Percentiles rank a stretch among this genome's conserved stretches.
These are phyloP conservation scores for Pherbina coryleti DNA, from an alignment of 2,888 invertebrate species.

Conservation along the genomic window DNA sequence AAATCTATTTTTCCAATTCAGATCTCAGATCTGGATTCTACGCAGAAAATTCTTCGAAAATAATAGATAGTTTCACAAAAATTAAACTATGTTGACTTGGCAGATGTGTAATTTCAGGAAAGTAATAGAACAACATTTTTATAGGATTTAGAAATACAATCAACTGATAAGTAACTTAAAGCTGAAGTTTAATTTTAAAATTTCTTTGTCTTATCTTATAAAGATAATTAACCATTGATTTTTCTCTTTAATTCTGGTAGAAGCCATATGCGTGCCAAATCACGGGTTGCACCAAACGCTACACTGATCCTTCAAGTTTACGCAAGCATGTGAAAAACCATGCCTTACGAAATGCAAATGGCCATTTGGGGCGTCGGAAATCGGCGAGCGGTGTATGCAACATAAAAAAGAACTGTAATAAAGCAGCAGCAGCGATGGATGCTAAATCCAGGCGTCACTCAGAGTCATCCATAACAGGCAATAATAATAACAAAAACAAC, in stretches of 20 bases:
- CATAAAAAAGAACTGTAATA: slow-evolving; percentile 38
- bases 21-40: too few species aligned
- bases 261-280: slow-evolving; percentile 94
- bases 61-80: too few species aligned
- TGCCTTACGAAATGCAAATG: slow-evolving; percentile 63
- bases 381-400: slow-evolving; percentile 52
- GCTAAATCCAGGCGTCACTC: slow-evolving; percentile 63
- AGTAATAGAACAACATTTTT: too few species aligned
- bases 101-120: too few species aligned
- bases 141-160: too few species aligned
- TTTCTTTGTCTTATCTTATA: too few species aligned
- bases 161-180: too few species aligned
- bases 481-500: slow-evolving; percentile 2
- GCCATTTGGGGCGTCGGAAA: slow-evolving; percentile 64
- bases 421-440: slow-evolving; percentile 41
- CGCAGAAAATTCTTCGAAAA: too few species aligned
- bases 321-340: slow-evolving; percentile 94
- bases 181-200: too few species aligned
- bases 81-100: too few species aligned
- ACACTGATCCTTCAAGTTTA: slow-evolving; percentile 94
- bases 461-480: slow-evolving; percentile 58
- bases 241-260: too few species aligned
- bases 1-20: too few species aligned
- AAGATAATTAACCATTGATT: not conserved
- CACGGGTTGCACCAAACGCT: slow-evolving; percentile 87